Evolutionary conservation across 2,797 vertebrate species (phyloP).

Genomic region (Xenopus petersii): DNA sequence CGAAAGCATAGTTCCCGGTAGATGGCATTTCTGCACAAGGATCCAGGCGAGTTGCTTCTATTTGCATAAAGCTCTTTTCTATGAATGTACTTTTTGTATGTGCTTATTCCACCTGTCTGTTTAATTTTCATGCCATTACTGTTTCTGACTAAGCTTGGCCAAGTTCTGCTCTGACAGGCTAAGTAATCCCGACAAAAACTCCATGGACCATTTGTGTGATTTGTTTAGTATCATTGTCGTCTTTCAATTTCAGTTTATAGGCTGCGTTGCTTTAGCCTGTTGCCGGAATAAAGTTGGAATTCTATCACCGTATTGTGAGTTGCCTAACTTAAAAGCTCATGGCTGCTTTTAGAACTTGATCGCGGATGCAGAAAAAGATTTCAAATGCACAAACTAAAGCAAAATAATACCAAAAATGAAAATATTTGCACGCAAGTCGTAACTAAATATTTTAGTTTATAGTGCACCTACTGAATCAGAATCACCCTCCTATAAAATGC

Average conservation of each 20-base stretch:
- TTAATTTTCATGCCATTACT: slow-evolving; percentile 49
- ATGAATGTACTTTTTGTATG: slow-evolving; percentile 43
- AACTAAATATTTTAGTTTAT: too few relatives aligned
- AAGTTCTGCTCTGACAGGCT: slow-evolving; percentile 39
- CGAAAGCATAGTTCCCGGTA: slow-evolving; percentile 28
- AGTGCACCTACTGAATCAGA: too few relatives aligned
- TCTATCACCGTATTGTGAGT: slow-evolving; percentile 28
- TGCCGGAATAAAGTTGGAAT: slow-evolving; percentile 11
- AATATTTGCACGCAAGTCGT: too few relatives aligned
- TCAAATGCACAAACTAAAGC: too few relatives aligned
- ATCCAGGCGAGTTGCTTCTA: slow-evolving; percentile 21
- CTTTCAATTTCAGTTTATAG: slow-evolving; percentile 29
- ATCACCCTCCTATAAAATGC: too few relatives aligned
- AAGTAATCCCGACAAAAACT: slow-evolving; percentile 47
- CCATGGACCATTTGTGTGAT: slow-evolving; percentile 47
- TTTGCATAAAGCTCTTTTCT: slow-evolving; percentile 48
- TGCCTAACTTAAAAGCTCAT: slow-evolving; percentile 18
- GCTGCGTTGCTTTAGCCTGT: slow-evolving; percentile 20
- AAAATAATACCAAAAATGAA: too few relatives aligned
- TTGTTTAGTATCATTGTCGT: slow-evolving; percentile 36
- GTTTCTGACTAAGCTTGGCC: slow-evolving; percentile 38
- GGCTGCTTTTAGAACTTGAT: too few relatives aligned
- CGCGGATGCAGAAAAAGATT: too few relatives aligned
- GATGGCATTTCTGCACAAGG: slow-evolving; percentile 43
- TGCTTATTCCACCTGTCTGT: slow-evolving; percentile 50